Conservation (phyloP, 2,113 vertebrate genomes). For the Chlorocebus sabaeus region DNA sequence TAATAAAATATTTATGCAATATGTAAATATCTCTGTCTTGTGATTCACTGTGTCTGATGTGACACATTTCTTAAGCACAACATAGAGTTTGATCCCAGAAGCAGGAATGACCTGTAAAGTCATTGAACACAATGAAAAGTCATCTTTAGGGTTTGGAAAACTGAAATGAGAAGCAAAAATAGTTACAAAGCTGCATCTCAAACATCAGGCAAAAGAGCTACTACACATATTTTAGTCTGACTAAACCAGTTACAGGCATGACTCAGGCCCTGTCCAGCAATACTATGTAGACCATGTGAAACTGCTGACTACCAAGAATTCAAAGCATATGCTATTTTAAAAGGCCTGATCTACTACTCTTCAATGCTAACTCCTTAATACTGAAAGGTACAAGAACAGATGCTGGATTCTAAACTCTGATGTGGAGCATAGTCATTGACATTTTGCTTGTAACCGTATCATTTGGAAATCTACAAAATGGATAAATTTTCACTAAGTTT, state of each 20-base stretch:
- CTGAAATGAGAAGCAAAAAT: not conserved
- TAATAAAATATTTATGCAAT: conserved; percentile 48
- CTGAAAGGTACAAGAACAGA: not conserved
- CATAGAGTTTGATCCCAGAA: conserved; percentile 19
- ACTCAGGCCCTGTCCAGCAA: not conserved
- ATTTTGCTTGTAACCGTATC: not conserved
- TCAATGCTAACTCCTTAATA: not conserved
- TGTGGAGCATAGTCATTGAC: not conserved
- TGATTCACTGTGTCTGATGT: not conserved
- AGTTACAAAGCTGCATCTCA: not conserved
- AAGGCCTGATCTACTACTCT: not conserved
- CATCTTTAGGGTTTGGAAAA: not conserved
- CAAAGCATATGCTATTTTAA: not conserved
- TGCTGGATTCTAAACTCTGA: not conserved
- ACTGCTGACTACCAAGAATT: not conserved
- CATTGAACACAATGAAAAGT: conserved; percentile 36
- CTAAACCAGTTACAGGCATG: not conserved
- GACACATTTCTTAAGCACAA: conserved; percentile 59
- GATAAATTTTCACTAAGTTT: conserved; percentile 26
- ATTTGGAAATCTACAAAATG: not conserved
- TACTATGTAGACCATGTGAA: not conserved
- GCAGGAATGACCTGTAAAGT: conserved; percentile 14
- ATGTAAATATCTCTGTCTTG: not conserved
- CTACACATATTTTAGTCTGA: not conserved
- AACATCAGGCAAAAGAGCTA: not conserved